Evolutionary conservation across 2,888 invertebrate genomes (phyloP), one percentile per base, ranked within the genome.

Genomic region (Gymnoscelis rufifasciata): DNA sequence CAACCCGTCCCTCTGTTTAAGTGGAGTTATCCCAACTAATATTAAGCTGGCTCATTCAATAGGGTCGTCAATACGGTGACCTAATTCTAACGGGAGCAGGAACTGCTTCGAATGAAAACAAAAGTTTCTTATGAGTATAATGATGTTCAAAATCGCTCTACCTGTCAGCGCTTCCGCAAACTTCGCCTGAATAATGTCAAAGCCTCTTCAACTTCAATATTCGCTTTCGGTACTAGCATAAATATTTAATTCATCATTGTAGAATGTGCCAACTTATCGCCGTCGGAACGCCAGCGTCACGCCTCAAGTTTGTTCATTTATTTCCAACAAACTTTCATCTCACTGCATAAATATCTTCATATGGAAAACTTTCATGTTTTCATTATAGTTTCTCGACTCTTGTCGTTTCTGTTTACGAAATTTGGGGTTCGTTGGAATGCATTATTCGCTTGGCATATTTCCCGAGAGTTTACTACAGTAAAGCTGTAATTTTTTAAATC

Each of bases 311-410:
- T 52, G 63, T 68, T 64, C 63, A 64, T 64, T 66, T 66, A 65
- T 69, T 68, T 52, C 56, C 15, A 54, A 58, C 51, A 58, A 71
- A 68, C 57, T 68, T 70, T 29, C 45, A 50, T 56, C 51, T 41
- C 59, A 64, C 67, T 70, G 66, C 66, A 70, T 66, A 67, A 66
- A 41, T 66, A 56, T 62, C 63, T 64, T 64, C 66, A 64, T 68
- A 63, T 63, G 62, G 59, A 51, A 62, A 68, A 71, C 62, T 68
- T 66, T 50, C 53, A 52, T 56, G 55, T 58, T 60, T 56, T 54
- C 54, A 19, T 43, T 40, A 43, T 57, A 59, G 56, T 60, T 60
- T 54, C 19, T 19, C 19, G 19, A 3, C 49, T 52, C 52, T 46
- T 56, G 55, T 47, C 46, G 56, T 47, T 45, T 40, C 28, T 49